Evolutionary conservation across 2,888 invertebrate genomes (phyloP).

Genomic region (Leucophenga maculata): DNA sequence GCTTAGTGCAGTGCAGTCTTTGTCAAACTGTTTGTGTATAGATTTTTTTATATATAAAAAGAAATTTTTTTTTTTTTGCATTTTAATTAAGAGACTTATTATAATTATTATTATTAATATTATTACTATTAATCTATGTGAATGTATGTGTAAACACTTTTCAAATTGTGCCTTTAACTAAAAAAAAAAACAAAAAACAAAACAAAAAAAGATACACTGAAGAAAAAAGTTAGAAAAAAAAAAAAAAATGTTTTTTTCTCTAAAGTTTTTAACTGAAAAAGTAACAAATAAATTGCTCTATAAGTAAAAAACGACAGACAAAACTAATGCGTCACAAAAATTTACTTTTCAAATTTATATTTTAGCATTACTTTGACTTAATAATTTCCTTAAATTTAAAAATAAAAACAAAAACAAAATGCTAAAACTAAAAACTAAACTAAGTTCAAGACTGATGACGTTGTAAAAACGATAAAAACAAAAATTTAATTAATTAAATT

Average conservation of each 20-base stretch:
- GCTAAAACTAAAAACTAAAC: conserved; percentile 41
- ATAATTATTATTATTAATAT: neutral
- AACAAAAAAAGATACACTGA: conserved; percentile 21
- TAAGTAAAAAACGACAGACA: neutral
- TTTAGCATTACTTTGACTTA: conserved; percentile 20
- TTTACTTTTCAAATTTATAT: conserved; percentile 31
- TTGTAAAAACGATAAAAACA: conserved; percentile 51
- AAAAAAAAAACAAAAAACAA: conserved; percentile 28
- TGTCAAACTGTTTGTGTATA: conserved; percentile 27
- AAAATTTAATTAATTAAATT: conserved; percentile 15
- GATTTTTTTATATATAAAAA: conserved; percentile 24
- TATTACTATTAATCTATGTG: neutral
- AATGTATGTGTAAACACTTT: conserved; percentile 46
- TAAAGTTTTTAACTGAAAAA: conserved; percentile 5
- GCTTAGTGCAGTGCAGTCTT: conserved; percentile 28
- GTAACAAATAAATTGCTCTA: neutral
- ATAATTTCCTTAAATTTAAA: conserved; percentile 5
- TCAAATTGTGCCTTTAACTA: conserved; percentile 64
- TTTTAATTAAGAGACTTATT: conserved; percentile 25
- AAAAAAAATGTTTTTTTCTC: neutral
- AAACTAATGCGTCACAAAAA: conserved; percentile 23
- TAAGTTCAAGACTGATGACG: conserved; percentile 71
- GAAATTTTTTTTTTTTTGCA: conserved; percentile 22
- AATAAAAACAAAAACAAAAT: conserved; percentile 26
- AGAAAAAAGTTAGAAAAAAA: too few relatives aligned